Evolutionary conservation across 1,140 invertebrate genomes (phyloP), one percentile per base, ranked within the genome.

Genomic region (Drosophila santomea): DNA sequence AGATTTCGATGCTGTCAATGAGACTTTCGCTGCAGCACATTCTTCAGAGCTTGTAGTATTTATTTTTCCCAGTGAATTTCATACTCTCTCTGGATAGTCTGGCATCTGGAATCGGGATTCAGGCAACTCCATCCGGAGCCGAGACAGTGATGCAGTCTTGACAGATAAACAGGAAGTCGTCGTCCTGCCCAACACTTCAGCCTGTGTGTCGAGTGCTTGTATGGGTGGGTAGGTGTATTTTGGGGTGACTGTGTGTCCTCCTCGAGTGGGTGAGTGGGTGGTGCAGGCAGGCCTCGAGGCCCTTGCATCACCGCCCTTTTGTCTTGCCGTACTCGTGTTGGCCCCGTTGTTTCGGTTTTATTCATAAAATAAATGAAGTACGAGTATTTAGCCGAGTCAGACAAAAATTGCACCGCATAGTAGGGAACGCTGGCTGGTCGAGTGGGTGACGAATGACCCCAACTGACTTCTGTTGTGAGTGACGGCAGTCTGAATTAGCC

Each of bases 121-220:
- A n/a, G 62, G 56, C 62, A 52, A 32, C 69, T 45, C 39, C 72
- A 76, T 50, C 73, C 62, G 74, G 28, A 55, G 38, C 23, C 50
- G 64, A 77, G 57, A 68, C 64, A 77, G 74, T 71, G 74, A 69
- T 69, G 74, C 63, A 78, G 81, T 82, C 83, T 78, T 88, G 83
- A 86, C 83, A 83, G 83, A 86, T 86, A 86, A 86, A 88, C 83
- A 86, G 83, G 83, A 86, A 86, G 83, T 86, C 83, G 80, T 88
- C 82, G 61, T 80, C 52, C 72, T 76, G 62, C 74, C 75, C 78
- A 88, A 83, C 83, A 86, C 83, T 86, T 88, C 59, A 83, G 86
- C 62, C 79, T 88, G 52, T 88, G 32, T 85, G 74, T 88, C 78
- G 82, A 85, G 82, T 74, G 82, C 74, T 64, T 77, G 77, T 57